Percentiles rank a stretch among this genome's conserved stretches.
phyloP scores from a whole-genome alignment of 2,113 vertebrate genomes.

The Glaucidium brasilianum region DNA sequence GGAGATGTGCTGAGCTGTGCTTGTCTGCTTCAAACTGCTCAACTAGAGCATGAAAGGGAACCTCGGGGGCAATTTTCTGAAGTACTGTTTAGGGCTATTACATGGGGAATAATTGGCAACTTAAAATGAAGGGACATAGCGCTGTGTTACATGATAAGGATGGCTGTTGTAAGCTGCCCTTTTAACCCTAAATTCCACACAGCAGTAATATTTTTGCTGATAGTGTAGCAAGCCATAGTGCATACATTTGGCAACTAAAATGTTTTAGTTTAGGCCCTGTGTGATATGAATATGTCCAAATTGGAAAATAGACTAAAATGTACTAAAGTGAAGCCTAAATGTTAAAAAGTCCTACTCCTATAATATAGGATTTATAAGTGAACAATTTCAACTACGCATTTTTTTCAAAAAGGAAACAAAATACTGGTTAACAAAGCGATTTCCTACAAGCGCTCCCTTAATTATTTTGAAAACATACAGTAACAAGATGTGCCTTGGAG shows the following conservation, averaged over 20 bases:
- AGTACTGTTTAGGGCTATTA: constrained; percentile 7
- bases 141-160: not conserved
- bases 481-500: constrained; percentile 22
- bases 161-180: not conserved
- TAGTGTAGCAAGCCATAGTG: not conserved
- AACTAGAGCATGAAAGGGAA: constrained; percentile 20
- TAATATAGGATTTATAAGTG: not conserved
- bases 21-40: constrained; percentile 6
- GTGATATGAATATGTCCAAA: not conserved
- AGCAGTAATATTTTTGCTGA: not conserved
- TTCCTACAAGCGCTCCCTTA: not conserved
- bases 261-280: not conserved
- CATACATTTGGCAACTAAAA: not conserved
- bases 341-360: not conserved
- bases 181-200: not conserved
- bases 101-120: not conserved
- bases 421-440: not conserved
- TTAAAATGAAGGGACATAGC: not conserved
- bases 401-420: not conserved
- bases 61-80: not conserved
- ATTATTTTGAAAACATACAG: constrained; percentile 24
- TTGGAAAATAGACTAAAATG: not conserved
- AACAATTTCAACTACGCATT: not conserved
- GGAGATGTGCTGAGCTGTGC: constrained; percentile 12
- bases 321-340: not conserved